phyloP scores from a whole-genome alignment of 2,888 invertebrate species.

The Acanthosoma haemorrhoidale region DNA sequence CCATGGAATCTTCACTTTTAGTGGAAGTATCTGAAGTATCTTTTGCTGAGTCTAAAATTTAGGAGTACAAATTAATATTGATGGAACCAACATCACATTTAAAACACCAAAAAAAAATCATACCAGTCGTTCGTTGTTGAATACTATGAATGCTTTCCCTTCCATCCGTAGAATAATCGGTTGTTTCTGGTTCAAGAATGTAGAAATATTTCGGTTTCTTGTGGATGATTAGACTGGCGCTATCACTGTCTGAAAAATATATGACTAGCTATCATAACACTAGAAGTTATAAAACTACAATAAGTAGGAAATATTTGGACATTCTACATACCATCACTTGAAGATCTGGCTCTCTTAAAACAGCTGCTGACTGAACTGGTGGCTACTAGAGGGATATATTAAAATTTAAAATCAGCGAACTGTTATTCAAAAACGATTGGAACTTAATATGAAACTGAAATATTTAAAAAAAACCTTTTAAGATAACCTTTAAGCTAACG shows the following conservation, averaged over 20 bases:
- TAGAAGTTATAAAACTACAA: too few relatives aligned
- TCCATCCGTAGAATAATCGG: constrained; percentile 44
- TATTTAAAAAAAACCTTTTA: too few relatives aligned
- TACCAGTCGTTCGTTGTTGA: constrained; percentile 64
- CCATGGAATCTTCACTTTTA: constrained; percentile 25
- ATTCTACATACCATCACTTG: constrained; percentile 9
- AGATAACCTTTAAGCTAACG: too few relatives aligned
- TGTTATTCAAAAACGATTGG: too few relatives aligned
- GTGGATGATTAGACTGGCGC: too few relatives aligned
- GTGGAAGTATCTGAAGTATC: constrained; percentile 50
- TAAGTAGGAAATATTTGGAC: too few relatives aligned
- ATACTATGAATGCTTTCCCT: constrained; percentile 58
- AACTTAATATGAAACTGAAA: too few relatives aligned
- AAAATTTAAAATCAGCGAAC: not conserved
- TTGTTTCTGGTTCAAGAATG: constrained; percentile 36
- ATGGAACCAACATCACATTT: not conserved
- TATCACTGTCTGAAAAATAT: not conserved
- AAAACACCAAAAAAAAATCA: constrained; percentile 27
- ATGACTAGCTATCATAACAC: not conserved
- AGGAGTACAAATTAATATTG: not conserved
- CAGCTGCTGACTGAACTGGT: not conserved
- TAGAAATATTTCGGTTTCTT: constrained; percentile 32
- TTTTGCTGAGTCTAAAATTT: constrained; percentile 40
- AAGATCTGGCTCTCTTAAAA: constrained; percentile 1
- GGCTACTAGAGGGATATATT: not conserved